phyloP scores from a whole-genome alignment of 1,140 invertebrate species.

The Babylonia areolata region DNA sequence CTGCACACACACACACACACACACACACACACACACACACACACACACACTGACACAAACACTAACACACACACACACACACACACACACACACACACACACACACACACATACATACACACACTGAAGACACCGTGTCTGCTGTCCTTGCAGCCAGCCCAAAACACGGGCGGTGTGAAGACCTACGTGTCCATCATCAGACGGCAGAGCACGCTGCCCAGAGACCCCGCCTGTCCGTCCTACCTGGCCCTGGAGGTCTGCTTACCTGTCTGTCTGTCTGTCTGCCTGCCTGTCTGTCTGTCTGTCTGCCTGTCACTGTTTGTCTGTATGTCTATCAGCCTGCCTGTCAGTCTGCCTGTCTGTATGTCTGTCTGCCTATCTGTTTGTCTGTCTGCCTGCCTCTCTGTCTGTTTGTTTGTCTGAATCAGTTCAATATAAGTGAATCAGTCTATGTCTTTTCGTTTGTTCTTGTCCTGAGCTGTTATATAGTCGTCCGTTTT shows the following conservation, averaged over 20 bases:
- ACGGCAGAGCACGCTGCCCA: slow-evolving; percentile 59
- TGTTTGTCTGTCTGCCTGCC: background rate
- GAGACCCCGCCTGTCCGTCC: slow-evolving; percentile 64
- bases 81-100: too few species aligned
- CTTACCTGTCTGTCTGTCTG: background rate
- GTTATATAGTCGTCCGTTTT: too few species aligned
- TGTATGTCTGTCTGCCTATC: background rate
- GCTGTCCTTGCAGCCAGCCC: slow-evolving; percentile 55
- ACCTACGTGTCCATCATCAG: slow-evolving; percentile 66
- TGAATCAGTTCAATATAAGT: background rate
- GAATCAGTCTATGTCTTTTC: background rate
- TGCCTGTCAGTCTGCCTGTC: background rate
- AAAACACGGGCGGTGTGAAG: slow-evolving; percentile 64
- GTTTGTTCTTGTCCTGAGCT: background rate
- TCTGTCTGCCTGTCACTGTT: background rate
- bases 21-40: too few species aligned
- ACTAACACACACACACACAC: too few species aligned
- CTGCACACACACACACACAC: too few species aligned
- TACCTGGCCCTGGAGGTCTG: slow-evolving; percentile 70
- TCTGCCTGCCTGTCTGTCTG: background rate
- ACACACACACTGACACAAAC: too few species aligned
- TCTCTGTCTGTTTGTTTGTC: background rate
- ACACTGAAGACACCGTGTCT: background rate
- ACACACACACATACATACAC: too few species aligned
- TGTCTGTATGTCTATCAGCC: background rate